A percentile compares a stretch with the other conserved stretches of the same genome.
These are phyloP conservation scores for Epistrophe grossulariae DNA, from an alignment of 2,888 invertebrate genomes.

Conservation along the genomic window DNA sequence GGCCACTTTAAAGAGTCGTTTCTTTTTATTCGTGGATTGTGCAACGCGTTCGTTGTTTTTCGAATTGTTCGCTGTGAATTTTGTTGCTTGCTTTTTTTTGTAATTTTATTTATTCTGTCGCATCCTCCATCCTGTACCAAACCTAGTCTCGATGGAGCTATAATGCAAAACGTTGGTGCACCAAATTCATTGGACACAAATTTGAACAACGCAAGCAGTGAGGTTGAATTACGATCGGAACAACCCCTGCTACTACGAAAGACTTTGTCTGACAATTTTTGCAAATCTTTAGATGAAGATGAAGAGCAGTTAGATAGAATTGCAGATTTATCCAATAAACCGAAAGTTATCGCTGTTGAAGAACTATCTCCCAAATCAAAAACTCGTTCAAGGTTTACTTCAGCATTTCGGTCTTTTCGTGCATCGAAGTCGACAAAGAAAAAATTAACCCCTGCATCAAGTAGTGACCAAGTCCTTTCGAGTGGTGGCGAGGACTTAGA, in stretches of 20 bases:
- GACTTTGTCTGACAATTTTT: slow-evolving; percentile 68
- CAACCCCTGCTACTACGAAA: slow-evolving; percentile 65
- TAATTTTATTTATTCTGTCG: slow-evolving; percentile 44
- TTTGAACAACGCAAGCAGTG: slow-evolving; percentile 63
- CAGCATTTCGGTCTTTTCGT: slow-evolving; percentile 81
- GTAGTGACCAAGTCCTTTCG: slow-evolving; percentile 75
- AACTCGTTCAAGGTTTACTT: slow-evolving; percentile 81
- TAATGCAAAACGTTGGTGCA: slow-evolving; percentile 82
- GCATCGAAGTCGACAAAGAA: slow-evolving; percentile 78
- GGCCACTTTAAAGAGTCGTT: slow-evolving; percentile 1
- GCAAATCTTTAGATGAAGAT: slow-evolving; percentile 57
- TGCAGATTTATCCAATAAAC: slow-evolving; percentile 51
- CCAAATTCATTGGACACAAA: slow-evolving; percentile 68
- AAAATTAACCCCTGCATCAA: slow-evolving; percentile 70
- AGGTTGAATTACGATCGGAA: slow-evolving; percentile 56
- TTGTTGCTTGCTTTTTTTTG: slow-evolving; percentile 7
- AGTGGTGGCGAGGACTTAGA: slow-evolving; percentile 78
- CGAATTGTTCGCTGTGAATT: not conserved
- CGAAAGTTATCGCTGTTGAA: slow-evolving; percentile 70
- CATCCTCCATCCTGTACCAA: slow-evolving; percentile 25
- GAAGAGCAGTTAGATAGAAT: slow-evolving; percentile 35
- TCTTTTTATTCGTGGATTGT: slow-evolving; percentile 8
- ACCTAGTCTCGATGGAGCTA: slow-evolving; percentile 75
- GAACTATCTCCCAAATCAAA: slow-evolving; percentile 78
- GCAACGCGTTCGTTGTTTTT: not conserved